Evolutionary conservation across 2,797 vertebrate species (phyloP), one percentile per base, ranked within the genome.

Genomic region (Pantherophis vulpinus): DNA sequence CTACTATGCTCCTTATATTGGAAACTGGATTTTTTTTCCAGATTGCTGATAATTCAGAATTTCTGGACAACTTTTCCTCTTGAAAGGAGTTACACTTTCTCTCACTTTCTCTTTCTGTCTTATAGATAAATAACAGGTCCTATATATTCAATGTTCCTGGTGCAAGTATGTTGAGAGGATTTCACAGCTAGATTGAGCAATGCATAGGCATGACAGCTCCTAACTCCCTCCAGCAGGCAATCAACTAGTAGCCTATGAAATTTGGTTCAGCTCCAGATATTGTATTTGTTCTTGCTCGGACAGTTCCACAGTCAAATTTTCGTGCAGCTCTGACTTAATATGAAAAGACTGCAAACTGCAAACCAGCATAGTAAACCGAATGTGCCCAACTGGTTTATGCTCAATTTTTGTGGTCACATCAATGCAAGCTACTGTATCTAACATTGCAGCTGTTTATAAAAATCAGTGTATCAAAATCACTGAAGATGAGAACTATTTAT

Each of bases 391-490:
- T 91, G 25, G 66, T 88, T 91, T 83, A 55, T 27, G 9, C 42
- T 42, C 32, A 88, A 55, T 89, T 25, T n/a, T 79, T 83, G 6
- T 58, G 56, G 47, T 70, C 42, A 93, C 25, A 74, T 56, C 32
- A 42, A 32, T 56, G 11, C 25, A 63, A 93, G 47, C 32, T 32
- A 56, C 16, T 61, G 37, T 12, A 32, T 63, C 32, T 89, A 60
- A 37, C 18, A 86, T 88, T 55, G 63, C 93, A 91, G 86, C 90
- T 93, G 37, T 93, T 90, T 87, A 14, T 88, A 88, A 89, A 91
- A 20, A 88, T 63, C 90, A 91, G n/a, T n/a, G 29, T 55, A 42
- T 61, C 89, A 91, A 87, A 59, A 29, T 90, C 61, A 74, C 83
- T 93, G 83, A 56, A 27, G 18, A 61, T 42, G 47, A 61, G 13